Evolutionary conservation across 2,888 invertebrate species (phyloP).

Genomic region (Melanophora roralis): DNA sequence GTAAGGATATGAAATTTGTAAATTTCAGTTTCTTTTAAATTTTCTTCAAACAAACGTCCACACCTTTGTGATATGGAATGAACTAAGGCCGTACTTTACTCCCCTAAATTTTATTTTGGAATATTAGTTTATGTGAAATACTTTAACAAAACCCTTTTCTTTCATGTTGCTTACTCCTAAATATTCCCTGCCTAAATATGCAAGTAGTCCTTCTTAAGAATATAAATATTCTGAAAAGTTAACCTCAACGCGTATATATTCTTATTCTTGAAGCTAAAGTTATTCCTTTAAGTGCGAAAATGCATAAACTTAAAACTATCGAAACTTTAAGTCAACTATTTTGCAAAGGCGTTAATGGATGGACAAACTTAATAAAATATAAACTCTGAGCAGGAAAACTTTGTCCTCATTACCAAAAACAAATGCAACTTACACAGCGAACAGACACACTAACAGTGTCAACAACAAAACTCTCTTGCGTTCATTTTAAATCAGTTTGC

Average conservation of each 20-base stretch:
- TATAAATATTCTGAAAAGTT: not conserved
- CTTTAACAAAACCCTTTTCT: too few species aligned
- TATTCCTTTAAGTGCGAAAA: slow-evolving; percentile 61
- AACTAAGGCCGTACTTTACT: too few species aligned
- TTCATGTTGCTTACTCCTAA: too few species aligned
- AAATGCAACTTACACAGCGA: slow-evolving; percentile 8
- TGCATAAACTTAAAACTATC: slow-evolving; percentile 60
- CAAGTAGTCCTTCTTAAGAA: not conserved
- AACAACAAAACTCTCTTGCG: slow-evolving; percentile 32
- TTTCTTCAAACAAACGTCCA: too few species aligned
- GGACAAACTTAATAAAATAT: slow-evolving; percentile 61
- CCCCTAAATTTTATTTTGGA: too few species aligned
- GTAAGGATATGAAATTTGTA: too few species aligned
- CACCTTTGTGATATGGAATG: too few species aligned
- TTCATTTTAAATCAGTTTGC: not conserved
- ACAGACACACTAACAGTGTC: slow-evolving; percentile 31
- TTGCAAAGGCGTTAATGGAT: slow-evolving; percentile 62
- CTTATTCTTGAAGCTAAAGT: slow-evolving; percentile 41
- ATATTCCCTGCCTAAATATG: too few species aligned
- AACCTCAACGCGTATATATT: not conserved
- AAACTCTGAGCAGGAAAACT: slow-evolving; percentile 53
- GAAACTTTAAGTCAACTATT: slow-evolving; percentile 54
- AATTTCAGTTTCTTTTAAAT: too few species aligned
- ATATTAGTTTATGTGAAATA: too few species aligned
- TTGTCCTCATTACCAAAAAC: slow-evolving; percentile 56